phyloP scores from a whole-genome alignment of 1,140 invertebrate species.

The Brachionus asplanchnoidis region DNA sequence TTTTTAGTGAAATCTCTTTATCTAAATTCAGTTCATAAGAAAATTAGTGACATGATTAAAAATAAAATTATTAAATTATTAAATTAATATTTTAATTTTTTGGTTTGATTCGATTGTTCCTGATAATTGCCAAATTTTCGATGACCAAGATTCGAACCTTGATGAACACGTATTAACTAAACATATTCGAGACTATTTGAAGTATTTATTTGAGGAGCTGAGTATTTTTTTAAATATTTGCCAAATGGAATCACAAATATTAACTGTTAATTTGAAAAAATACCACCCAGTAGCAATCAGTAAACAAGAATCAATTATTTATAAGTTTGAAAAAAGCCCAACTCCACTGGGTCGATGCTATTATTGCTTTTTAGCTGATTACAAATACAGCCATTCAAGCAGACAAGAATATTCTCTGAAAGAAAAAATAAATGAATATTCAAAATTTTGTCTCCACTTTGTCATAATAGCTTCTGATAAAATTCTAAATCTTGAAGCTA shows the following conservation, averaged over 20 bases:
- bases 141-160: background rate
- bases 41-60: no score
- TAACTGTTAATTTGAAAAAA: background rate
- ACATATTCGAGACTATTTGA: background rate
- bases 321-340: background rate
- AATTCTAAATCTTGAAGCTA: background rate
- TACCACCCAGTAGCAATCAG: background rate
- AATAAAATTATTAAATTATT: no score
- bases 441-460: background rate
- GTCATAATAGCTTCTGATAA: background rate
- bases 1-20: no score
- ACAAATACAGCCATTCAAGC: background rate
- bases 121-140: background rate
- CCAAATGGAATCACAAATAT: background rate
- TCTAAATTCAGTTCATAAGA: no score
- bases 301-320: background rate
- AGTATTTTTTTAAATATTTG: background rate
- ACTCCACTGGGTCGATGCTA: background rate
- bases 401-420: background rate
- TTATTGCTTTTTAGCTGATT: slow-evolving; percentile 7
- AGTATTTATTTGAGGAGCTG: background rate
- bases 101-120: background rate
- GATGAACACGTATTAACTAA: background rate
- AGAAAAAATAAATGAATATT: background rate
- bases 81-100: background rate